Conservation (phyloP, 1,140 invertebrate species). For the Schlechtendalia chinensis region DNA sequence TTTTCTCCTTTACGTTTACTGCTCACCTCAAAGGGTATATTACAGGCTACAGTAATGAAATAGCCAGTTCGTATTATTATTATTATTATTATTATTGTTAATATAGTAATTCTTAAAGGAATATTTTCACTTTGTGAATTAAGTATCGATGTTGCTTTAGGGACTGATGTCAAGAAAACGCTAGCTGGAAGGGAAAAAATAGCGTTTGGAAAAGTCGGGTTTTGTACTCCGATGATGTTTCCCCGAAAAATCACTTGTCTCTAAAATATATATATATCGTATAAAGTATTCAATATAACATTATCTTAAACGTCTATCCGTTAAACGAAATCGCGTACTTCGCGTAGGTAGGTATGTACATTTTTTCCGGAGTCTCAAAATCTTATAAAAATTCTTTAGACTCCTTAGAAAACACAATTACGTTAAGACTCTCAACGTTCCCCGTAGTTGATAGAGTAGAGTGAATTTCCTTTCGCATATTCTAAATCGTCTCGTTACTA, state of each 20-base stretch:
- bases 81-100: constrained; percentile 13
- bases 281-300: not conserved
- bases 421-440: not conserved
- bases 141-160: not conserved
- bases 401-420: not conserved
- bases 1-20: not conserved
- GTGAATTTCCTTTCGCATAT: not conserved
- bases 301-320: not conserved
- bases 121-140: not conserved
- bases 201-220: constrained; percentile 5
- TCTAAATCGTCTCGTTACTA: not conserved
- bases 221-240: not conserved
- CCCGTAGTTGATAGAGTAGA: too few relatives aligned
- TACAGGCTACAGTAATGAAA: not conserved
- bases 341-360: too few relatives aligned
- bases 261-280: not conserved
- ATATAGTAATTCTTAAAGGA: not conserved
- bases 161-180: constrained; percentile 7
- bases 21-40: not conserved
- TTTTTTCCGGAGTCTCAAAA: not conserved
- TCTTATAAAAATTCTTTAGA: not conserved
- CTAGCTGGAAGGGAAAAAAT: too few relatives aligned
- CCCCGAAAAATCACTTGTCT: not conserved
- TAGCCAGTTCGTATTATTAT: constrained; percentile 12
- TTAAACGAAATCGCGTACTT: not conserved